phyloP scores from a whole-genome alignment of 2,888 invertebrate species.

The Folsomia manolachei region DNA sequence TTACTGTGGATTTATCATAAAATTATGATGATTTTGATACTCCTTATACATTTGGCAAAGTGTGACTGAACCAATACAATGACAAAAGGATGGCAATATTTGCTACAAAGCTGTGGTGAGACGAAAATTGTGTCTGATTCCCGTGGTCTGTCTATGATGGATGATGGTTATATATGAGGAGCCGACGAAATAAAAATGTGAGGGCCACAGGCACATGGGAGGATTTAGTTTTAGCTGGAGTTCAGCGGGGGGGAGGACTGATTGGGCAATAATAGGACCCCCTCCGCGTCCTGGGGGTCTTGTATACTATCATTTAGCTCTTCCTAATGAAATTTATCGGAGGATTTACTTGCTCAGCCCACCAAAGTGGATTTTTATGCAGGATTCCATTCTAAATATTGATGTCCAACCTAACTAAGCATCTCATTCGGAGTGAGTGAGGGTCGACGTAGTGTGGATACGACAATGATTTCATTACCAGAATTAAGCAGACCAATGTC shows the following conservation, averaged over 20 bases:
- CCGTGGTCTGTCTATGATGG: too few species aligned
- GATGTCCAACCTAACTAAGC: constrained; percentile 38
- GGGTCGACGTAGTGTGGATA: not conserved
- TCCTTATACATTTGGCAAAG: too few species aligned
- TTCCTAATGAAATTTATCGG: constrained; percentile 51
- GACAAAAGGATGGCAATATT: too few species aligned
- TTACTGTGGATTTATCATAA: too few species aligned
- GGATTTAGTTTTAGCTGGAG: constrained; percentile 39
- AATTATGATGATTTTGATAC: too few species aligned
- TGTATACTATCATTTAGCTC: constrained; percentile 51
- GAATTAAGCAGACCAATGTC: too few species aligned
- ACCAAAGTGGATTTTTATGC: constrained; percentile 52
- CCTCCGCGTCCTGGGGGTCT: constrained; percentile 48
- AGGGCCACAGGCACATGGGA: too few species aligned
- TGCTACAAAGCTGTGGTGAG: too few species aligned
- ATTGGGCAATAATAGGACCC: constrained; percentile 52
- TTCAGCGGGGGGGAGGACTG: constrained; percentile 51
- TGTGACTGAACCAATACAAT: too few species aligned
- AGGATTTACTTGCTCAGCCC: constrained; percentile 45
- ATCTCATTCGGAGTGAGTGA: constrained; percentile 6
- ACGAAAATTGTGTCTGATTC: too few species aligned
- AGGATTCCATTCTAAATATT: constrained; percentile 48
- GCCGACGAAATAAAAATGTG: not conserved
- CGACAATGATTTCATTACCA: constrained; percentile 1
- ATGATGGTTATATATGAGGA: too few species aligned